Conservation (phyloP, 2,888 invertebrate genomes). For the Gibbula magus region DNA sequence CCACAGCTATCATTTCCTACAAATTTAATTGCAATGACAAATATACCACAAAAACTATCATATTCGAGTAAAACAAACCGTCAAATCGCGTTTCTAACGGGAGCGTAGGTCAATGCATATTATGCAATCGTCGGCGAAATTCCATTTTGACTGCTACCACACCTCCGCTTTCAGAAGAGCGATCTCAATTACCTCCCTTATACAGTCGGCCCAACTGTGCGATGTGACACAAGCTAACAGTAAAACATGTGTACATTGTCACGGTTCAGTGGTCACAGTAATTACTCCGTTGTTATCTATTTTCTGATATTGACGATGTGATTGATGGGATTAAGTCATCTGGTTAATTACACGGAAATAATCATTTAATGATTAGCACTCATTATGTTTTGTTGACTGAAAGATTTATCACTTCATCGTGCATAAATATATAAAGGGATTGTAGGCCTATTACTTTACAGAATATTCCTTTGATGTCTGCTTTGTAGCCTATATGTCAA, state of each 20-base stretch:
- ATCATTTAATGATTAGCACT: too few species aligned
- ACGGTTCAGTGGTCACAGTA: neutral
- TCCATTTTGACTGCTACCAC: slow-evolving; percentile 3
- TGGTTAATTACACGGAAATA: too few species aligned
- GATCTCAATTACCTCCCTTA: slow-evolving; percentile 10
- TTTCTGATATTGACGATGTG: too few species aligned
- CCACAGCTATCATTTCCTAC: too few species aligned
- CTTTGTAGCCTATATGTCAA: too few species aligned
- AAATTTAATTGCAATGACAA: neutral
- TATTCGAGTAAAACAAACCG: neutral
- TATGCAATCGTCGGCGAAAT: neutral
- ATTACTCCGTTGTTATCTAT: neutral
- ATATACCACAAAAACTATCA: neutral
- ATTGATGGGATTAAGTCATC: too few species aligned
- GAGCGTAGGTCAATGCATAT: neutral
- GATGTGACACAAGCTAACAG: neutral
- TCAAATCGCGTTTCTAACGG: neutral
- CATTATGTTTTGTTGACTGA: too few species aligned
- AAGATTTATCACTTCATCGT: too few species aligned
- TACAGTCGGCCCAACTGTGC: neutral
- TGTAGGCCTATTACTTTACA: too few species aligned
- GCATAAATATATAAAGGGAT: too few species aligned
- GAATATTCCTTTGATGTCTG: too few species aligned
- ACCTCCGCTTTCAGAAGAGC: slow-evolving; percentile 12
- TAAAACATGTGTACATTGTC: neutral